A percentile compares a stretch with the other conserved stretches of the same genome.
Conservation (phyloP, 2,888 invertebrate species). For the Eupsilia transversa region DNA sequence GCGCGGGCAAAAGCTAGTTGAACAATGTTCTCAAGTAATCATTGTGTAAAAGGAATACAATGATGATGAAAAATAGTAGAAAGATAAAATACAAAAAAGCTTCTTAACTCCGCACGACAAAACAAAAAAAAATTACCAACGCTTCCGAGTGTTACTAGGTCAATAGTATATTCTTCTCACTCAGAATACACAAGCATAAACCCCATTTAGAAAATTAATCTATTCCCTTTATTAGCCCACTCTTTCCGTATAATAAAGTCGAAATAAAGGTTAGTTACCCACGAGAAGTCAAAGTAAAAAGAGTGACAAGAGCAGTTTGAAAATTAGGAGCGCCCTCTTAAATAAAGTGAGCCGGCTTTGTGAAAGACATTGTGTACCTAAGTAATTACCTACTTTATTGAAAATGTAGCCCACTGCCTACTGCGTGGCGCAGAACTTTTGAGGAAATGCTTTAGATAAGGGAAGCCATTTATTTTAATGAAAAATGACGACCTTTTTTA, state of each 20-base stretch:
- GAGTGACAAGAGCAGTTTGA: conserved; percentile 58
- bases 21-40: neutral
- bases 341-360: conserved; percentile 63
- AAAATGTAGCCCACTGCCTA: conserved; percentile 64
- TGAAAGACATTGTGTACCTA: conserved; percentile 69
- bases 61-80: neutral
- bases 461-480: conserved; percentile 79
- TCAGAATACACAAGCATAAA: conserved; percentile 3
- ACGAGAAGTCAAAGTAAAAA: conserved; percentile 56
- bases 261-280: conserved; percentile 57
- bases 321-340: conserved; percentile 63
- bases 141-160: neutral
- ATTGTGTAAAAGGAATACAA: neutral
- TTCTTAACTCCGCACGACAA: neutral
- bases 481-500: conserved; percentile 75
- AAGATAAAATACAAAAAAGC: neutral
- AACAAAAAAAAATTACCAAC: neutral
- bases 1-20: neutral
- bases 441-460: conserved; percentile 75
- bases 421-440: conserved; percentile 66
- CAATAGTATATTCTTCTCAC: neutral
- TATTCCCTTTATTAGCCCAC: conserved; percentile 41
- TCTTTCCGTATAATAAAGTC: conserved; percentile 52
- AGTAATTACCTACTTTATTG: conserved; percentile 73
- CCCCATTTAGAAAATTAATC: conserved; percentile 36